A percentile compares a stretch with the other conserved stretches of the same genome.
Conservation (phyloP, 2,888 invertebrate genomes). For the Ormyrus rosae region DNA sequence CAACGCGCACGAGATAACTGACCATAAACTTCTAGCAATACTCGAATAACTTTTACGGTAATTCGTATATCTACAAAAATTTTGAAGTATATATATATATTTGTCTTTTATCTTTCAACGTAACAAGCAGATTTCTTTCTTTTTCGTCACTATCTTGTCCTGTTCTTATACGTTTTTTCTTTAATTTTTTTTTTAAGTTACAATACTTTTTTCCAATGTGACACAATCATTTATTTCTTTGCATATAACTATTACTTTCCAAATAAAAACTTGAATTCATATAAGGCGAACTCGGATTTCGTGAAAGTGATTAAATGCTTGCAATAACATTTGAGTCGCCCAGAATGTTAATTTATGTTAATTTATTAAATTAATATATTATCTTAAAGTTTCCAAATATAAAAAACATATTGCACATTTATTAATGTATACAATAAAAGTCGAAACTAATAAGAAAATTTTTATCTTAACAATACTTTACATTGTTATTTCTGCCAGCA, state of each 20-base stretch:
- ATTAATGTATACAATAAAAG: too few species aligned
- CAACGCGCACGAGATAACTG: conserved; percentile 27
- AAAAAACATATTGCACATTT: too few species aligned
- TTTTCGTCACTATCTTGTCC: background rate
- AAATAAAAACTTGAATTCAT: background rate
- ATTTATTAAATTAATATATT: background rate
- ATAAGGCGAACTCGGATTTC: background rate
- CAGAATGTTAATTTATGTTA: background rate
- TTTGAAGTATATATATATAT: conserved; percentile 35
- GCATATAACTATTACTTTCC: background rate
- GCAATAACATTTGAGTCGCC: conserved; percentile 16
- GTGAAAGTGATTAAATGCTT: background rate
- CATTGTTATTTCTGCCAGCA: too few species aligned
- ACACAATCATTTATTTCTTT: background rate
- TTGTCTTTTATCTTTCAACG: conserved; percentile 9
- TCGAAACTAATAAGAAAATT: too few species aligned
- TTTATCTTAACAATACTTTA: too few species aligned
- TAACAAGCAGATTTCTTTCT: conserved; percentile 19
- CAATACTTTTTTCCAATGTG: background rate
- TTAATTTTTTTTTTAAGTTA: too few species aligned
- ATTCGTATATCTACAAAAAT: conserved; percentile 32
- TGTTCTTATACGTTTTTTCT: too few species aligned
- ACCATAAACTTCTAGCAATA: conserved; percentile 40
- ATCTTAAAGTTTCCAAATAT: background rate
- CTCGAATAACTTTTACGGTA: conserved; percentile 29